These are phyloP conservation scores for Planococcus citri DNA, from an alignment of 1,140 invertebrate species.

Conservation along the genomic window DNA sequence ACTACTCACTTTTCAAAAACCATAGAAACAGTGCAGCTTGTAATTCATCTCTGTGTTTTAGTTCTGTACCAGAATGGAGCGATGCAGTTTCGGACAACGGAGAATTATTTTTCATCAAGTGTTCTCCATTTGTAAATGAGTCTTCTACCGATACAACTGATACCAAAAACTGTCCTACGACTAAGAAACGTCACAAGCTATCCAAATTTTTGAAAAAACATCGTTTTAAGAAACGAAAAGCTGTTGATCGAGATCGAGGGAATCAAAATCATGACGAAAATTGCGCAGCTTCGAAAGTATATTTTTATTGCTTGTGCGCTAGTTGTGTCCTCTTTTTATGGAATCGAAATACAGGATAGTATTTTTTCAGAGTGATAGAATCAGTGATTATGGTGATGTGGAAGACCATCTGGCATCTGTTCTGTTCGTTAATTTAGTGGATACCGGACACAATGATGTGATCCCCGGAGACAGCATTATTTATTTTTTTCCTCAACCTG, in stretches of 20 bases:
- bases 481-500: slow-evolving; percentile 51
- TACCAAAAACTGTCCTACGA: not conserved
- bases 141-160: slow-evolving; percentile 5
- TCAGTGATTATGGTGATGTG: not conserved
- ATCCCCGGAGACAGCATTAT: slow-evolving; percentile 42
- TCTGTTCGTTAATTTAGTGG: not conserved
- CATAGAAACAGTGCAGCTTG: not conserved
- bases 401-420: not conserved
- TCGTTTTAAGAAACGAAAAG: not conserved
- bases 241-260: not conserved
- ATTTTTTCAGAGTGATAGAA: not conserved
- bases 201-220: not conserved
- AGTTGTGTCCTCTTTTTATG: too few species aligned
- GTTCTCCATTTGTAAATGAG: not conserved
- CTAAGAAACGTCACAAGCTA: not conserved
- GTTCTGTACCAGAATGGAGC: slow-evolving; percentile 25
- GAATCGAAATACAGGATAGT: too few species aligned
- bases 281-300: not conserved
- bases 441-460: not conserved
- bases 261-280: not conserved
- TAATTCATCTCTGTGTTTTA: slow-evolving; percentile 10
- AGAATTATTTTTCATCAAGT: slow-evolving; percentile 26
- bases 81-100: slow-evolving; percentile 24
- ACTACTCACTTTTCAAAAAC: not conserved
- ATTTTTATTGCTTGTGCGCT: not conserved